phyloP scores from a whole-genome alignment of 1,140 invertebrate species.

The Danaus plexippus region DNA sequence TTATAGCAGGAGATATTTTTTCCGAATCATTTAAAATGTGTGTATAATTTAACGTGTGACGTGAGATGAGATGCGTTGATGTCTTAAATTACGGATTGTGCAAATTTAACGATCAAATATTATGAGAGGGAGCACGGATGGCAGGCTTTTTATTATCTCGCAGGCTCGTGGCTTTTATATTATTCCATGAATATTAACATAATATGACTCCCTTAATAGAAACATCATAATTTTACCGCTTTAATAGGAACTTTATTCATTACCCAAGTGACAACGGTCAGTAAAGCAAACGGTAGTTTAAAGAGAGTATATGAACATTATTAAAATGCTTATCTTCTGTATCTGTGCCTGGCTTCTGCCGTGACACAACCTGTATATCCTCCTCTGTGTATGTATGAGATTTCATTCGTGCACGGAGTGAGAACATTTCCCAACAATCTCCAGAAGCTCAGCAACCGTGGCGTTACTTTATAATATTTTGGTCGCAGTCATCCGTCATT shows the following conservation, averaged over 20 bases:
- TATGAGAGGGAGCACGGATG: conserved; percentile 1
- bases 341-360: too few species aligned
- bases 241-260: too few species aligned
- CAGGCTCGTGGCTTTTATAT: too few species aligned
- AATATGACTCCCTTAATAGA: too few species aligned
- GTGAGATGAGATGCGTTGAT: conserved; percentile 25
- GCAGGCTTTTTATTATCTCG: too few species aligned
- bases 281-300: too few species aligned
- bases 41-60: neutral
- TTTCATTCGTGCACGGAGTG: neutral
- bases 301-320: too few species aligned
- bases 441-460: conserved; percentile 2
- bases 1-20: neutral
- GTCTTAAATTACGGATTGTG: conserved; percentile 39
- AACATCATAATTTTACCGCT: too few species aligned
- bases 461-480: conserved; percentile 12
- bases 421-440: neutral
- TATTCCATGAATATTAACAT: too few species aligned
- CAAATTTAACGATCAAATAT: conserved; percentile 40
- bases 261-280: too few species aligned
- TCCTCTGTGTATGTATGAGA: neutral
- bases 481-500: conserved; percentile 15
- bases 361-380: too few species aligned
- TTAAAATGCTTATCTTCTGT: too few species aligned
- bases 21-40: neutral